phyloP scores from a whole-genome alignment of 2,113 vertebrate genomes.

The Mellivora capensis region DNA sequence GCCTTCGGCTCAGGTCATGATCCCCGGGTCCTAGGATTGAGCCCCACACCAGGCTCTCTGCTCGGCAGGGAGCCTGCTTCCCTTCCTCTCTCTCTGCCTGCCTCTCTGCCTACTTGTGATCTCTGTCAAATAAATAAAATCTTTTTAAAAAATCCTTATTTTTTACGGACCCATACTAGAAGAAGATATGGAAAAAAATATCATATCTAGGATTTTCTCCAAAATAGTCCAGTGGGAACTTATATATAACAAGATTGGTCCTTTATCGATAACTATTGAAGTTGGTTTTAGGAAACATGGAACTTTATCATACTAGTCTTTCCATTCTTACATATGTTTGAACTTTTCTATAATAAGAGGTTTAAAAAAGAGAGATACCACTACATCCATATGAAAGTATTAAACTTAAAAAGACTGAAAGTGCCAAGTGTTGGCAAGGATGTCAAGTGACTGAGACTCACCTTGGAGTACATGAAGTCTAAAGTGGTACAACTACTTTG shows the following conservation, averaged over 20 bases:
- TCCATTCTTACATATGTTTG: neutral
- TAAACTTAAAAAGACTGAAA: neutral
- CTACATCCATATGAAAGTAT: neutral
- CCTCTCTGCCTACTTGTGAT: no score
- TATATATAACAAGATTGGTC: neutral
- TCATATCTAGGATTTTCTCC: neutral
- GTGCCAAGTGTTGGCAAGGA: neutral
- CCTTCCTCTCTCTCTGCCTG: no score
- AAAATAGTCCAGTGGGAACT: neutral
- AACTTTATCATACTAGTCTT: neutral
- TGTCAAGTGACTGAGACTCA: neutral
- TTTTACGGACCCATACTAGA: neutral
- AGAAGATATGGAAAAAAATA: neutral
- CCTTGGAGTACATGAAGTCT: neutral
- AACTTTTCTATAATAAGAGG: neutral
- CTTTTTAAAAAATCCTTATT: no score
- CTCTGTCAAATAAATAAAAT: no score
- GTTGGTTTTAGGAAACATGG: neutral
- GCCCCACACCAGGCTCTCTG: no score
- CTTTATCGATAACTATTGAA: neutral
- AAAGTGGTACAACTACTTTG: neutral
- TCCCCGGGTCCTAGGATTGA: no score
- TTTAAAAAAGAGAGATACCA: neutral
- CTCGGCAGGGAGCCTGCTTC: no score
- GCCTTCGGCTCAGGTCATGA: no score